These are phyloP conservation scores for Heliothis subflexa DNA, from an alignment of 1,140 invertebrate species.

Conservation along the genomic window DNA sequence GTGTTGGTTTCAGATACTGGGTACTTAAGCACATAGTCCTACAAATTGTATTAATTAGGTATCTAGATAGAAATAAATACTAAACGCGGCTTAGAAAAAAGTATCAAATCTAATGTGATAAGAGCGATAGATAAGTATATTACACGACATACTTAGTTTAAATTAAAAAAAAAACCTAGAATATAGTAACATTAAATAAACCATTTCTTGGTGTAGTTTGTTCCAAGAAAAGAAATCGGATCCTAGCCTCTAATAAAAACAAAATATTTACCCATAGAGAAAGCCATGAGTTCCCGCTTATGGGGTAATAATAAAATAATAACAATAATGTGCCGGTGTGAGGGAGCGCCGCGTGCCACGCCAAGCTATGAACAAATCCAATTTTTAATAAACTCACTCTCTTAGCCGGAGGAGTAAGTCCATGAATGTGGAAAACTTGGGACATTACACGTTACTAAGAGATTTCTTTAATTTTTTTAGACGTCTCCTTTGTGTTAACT, in stretches of 20 bases:
- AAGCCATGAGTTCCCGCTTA: conserved; percentile 14
- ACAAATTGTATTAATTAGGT: too few species aligned
- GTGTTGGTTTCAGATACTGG: too few species aligned
- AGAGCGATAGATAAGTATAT: too few species aligned
- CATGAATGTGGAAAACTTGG: conserved; percentile 11
- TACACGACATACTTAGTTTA: too few species aligned
- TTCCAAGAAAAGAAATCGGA: background rate
- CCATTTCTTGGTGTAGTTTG: background rate
- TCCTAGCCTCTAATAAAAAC: background rate
- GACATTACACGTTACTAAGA: background rate
- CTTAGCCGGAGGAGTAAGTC: conserved; percentile 34
- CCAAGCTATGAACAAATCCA: conserved; percentile 60
- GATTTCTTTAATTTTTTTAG: background rate
- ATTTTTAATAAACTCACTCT: conserved; percentile 73
- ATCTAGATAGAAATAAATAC: too few species aligned
- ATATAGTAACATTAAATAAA: background rate
- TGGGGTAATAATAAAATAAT: conserved; percentile 55
- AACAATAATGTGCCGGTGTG: conserved; percentile 47
- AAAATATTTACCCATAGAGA: conserved; percentile 33
- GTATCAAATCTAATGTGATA: too few species aligned
- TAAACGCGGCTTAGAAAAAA: too few species aligned
- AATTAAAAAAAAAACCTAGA: too few species aligned
- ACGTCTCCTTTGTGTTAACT: background rate
- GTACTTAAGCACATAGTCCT: too few species aligned
- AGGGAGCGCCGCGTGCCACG: conserved; percentile 55